Conservation (phyloP, 2,113 vertebrate genomes). For the Sardina pilchardus region DNA sequence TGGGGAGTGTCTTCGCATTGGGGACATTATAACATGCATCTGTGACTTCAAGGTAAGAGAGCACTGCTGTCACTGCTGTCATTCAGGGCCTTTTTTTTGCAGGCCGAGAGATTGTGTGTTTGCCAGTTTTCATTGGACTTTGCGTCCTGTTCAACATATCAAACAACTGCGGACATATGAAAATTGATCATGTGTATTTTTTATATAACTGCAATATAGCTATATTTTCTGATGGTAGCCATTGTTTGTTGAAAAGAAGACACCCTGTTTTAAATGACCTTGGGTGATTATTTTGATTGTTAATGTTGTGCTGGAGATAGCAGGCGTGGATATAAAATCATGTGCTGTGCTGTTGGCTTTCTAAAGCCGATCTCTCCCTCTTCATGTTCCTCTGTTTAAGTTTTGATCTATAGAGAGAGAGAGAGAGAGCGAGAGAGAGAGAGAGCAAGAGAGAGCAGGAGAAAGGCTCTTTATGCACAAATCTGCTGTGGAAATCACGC, state of each 20-base stretch:
- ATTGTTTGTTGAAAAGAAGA: not conserved
- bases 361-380: not conserved
- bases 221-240: not conserved
- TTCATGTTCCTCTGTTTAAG: not conserved
- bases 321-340: not conserved
- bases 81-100: not conserved
- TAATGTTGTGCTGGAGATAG: not conserved
- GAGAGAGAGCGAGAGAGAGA: not conserved
- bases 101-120: not conserved
- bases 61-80: conserved; percentile 26
- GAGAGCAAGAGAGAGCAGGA: not conserved
- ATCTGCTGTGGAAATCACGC: not conserved
- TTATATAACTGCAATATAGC: not conserved
- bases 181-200: too few species aligned
- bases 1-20: conserved; percentile 95
- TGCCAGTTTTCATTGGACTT: not conserved
- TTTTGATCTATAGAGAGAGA: not conserved
- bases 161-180: too few species aligned
- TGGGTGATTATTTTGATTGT: not conserved
- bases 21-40: conserved; percentile 98
- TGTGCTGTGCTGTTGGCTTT: not conserved
- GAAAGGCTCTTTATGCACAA: not conserved
- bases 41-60: conserved; percentile 98
- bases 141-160: not conserved
- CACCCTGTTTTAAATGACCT: not conserved